A percentile compares a stretch with the other conserved stretches of the same genome.
Evolutionary conservation across 2,113 vertebrate genomes (phyloP).

Genomic region (Macquaria ambigua): DNA sequence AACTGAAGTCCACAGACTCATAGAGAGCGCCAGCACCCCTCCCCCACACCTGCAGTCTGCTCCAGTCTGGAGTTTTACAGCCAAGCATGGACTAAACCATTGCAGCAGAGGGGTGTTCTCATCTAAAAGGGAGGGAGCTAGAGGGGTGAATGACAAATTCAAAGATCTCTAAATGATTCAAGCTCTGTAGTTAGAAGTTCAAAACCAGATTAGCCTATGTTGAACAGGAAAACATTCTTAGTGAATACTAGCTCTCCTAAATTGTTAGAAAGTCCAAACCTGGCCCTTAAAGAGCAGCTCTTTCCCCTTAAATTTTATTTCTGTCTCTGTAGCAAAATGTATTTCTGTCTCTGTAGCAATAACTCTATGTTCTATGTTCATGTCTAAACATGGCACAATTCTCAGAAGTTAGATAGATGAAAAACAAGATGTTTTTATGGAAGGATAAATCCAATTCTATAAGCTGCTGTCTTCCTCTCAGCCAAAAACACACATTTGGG

Average conservation of each 20-base stretch:
- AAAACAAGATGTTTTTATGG: neutral
- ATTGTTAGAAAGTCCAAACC: constrained; percentile 1
- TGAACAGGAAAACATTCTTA: neutral
- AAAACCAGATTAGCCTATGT: neutral
- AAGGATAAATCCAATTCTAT: neutral
- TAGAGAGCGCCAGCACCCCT: constrained; percentile 62
- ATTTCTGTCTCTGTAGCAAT: neutral
- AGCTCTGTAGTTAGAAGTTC: neutral
- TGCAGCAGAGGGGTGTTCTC: constrained; percentile 59
- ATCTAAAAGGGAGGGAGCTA: constrained; percentile 39
- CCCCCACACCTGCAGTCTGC: constrained; percentile 77
- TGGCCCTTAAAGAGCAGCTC: constrained; percentile 3
- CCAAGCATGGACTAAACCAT: constrained; percentile 75
- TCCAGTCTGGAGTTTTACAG: constrained; percentile 68
- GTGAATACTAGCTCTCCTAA: neutral
- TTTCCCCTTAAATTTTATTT: constrained; percentile 22
- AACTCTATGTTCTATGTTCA: neutral
- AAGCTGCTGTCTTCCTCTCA: constrained; percentile 9
- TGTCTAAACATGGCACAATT: constrained; percentile 4
- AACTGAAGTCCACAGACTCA: constrained; percentile 45
- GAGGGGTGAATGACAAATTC: constrained; percentile 22
- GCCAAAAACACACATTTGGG: constrained; percentile 14
- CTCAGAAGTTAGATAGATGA: neutral
- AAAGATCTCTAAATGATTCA: neutral
- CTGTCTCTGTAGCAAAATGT: neutral